Evolutionary conservation across 2,113 vertebrate species (phyloP), one percentile per base, ranked within the genome.

Genomic region (Sciurus niger): DNA sequence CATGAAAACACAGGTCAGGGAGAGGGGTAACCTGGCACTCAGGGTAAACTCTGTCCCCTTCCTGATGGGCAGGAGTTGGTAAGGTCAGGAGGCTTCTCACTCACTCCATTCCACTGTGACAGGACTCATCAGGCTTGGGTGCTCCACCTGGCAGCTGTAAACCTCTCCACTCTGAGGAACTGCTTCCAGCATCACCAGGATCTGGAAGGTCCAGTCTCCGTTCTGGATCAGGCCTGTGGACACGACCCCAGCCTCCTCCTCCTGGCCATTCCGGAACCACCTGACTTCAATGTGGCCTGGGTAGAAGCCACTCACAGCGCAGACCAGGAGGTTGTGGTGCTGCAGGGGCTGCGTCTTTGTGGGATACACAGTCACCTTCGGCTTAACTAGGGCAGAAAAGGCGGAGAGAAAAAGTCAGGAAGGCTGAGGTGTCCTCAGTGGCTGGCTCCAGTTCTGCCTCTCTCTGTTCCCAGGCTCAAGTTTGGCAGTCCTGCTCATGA

Each of bases 171-270:
- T 65, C 55, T 2, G 80, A 74, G 93, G 94, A 25, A 82, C 55
- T 1, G 18, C 89, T 14, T 96, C 96, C 51, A 97, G 94, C 94
- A 96, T 97, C 96, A 96, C 96, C 76, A 94, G 58, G 6, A 0
- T 93, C 92, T 97, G 94, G 87, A 87, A 96, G 87, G 97, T 97
- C 96, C 95, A 97, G 86, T 97, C 97, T 86, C 97, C 96, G 67
- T 96, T 97, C 0, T 0, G 68, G 34, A 97, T 83, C 83, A 96
- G 95, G 51, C 96, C 96, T 13, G 96, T 97, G 84, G 97, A 97
- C 18, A 97, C 67, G 0, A 97, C 88, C 24, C 95, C 87, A 2
- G 87, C 20, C 25, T 84, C 30, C 88, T 97, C 93, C 32, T 96
- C 88, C 22, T 73, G 86, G 25, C 78, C 88, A 0, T 97, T 93